Conservation (phyloP, 1,140 invertebrate species). For the Drosophila melanogaster region Release_6_plus_ISO1_MT NT_037436.4:13247001-13247500, state of each 20-base stretch:
- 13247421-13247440: neutral
- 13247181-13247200: neutral
- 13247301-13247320: neutral
- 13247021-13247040: conserved; percentile 81
- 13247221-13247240: neutral
- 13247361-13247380: neutral
- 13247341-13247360: neutral
- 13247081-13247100: neutral
- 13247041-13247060: conserved; percentile 11
- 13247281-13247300: conserved; percentile 3
- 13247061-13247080: neutral
- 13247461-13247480: too few relatives aligned
- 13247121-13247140: conserved; percentile 9
- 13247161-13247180: neutral
- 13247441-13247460: neutral
- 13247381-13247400: too few relatives aligned
- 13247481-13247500: neutral
- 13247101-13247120: conserved; percentile 2
- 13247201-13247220: neutral
- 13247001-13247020: conserved; percentile 65
- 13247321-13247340: neutral
- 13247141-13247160: neutral
- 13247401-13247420: neutral
- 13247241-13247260: neutral
- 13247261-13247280: neutral